Evolutionary conservation across 2,797 vertebrate genomes (phyloP).

Genomic region (Urocyon cinereoargenteus): DNA sequence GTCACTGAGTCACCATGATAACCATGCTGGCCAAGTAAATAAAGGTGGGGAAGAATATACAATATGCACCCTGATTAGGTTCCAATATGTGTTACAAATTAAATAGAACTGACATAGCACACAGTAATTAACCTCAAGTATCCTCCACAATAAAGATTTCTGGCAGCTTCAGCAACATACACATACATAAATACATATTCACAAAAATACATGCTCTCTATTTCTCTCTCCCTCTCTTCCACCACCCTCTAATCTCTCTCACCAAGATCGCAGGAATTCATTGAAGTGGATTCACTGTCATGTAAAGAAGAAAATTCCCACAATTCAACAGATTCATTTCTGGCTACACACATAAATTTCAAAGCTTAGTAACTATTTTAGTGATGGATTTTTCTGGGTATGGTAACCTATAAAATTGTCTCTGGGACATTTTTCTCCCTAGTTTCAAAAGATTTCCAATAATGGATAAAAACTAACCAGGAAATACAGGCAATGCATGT

Average conservation of each 20-base stretch:
- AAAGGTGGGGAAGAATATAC: neutral
- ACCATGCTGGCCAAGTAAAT: neutral
- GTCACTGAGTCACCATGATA: conserved; percentile 46
- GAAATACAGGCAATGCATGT: neutral
- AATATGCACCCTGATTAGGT: neutral
- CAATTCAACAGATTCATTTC: conserved; percentile 13
- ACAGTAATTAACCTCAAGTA: conserved; percentile 32
- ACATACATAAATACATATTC: neutral
- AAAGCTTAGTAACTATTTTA: neutral
- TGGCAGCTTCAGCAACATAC: neutral
- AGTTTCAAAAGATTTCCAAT: neutral
- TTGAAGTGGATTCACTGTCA: neutral
- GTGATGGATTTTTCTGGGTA: neutral
- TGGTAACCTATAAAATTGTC: neutral
- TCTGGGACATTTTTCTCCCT: neutral
- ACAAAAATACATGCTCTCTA: neutral
- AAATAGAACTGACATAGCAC: neutral
- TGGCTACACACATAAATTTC: neutral
- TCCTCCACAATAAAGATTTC: neutral
- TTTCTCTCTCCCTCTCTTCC: neutral
- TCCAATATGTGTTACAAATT: neutral
- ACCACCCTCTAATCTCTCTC: neutral
- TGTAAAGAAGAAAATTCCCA: neutral
- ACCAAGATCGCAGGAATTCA: neutral
- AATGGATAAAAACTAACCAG: neutral